Base-by-base conservation (phyloP, 2,888 invertebrate genomes). In the Melanostoma mellinum region DNA sequence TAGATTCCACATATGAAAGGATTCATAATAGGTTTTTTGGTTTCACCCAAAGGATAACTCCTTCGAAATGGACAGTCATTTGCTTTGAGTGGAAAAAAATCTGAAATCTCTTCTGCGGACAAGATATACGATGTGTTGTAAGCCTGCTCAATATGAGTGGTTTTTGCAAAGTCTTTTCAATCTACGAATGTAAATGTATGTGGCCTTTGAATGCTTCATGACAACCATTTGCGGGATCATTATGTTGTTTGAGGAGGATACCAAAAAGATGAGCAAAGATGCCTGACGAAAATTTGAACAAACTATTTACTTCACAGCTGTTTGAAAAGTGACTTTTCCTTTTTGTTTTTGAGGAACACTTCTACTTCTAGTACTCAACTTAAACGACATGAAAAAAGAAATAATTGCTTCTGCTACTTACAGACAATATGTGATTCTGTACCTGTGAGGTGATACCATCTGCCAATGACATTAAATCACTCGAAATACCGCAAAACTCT, bases 1-100 rank as follows among this genome's bases (percentile, higher is more conserved):
- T 35, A 35, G 30, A 73, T 67, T 77, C 40, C 8, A 30, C n/a
- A 60, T 71, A 48, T 36, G 53, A 58, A 71, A 76, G 30, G 44
- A 69, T 61, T 79, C 74, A 56, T 74, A 79, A 74, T 73, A 63
- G 68, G 55, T 63, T 61, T 79, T 78, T 40, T n/a, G 4, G 60
- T 65, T 60, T 73, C 52, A 78, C 58, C 52, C 30, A 4, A 60
- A 32, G 38, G 38, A 67, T 20, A 60, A 67, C 65, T 67, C 20
- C 20, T 20, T 20, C 20, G 20, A 20, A 73, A 58, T 40, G 35
- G 20, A 38, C 63, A 30, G 53, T 65, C 56, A 56, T 69, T 60
- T 35, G 55, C 33, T 44, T 60, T 42, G 6, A 60, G 40, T 46
- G 50, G 44, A 35, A 10, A 35, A 32, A 8, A 50, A 35, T 20